Conservation (phyloP, 2,113 vertebrate genomes). For the Neopipo cinnamomea region DNA sequence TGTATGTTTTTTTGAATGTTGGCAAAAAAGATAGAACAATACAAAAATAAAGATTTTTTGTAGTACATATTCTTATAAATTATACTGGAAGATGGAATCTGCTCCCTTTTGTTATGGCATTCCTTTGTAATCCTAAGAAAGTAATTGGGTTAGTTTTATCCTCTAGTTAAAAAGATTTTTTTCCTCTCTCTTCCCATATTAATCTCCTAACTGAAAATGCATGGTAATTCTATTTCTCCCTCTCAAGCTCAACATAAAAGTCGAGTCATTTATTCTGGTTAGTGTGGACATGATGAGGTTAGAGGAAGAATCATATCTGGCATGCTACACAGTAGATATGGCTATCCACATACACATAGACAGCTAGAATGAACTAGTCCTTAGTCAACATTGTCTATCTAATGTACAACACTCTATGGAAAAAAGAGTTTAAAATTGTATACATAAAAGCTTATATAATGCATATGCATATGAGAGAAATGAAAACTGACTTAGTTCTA, state of each 20-base stretch:
- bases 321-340: background rate
- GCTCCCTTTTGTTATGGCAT: background rate
- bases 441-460: background rate
- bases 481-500: background rate
- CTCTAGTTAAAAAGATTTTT: background rate
- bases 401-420: background rate
- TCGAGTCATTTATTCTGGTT: background rate
- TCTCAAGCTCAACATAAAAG: background rate
- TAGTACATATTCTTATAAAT: background rate
- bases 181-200: rapidly evolving
- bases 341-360: background rate
- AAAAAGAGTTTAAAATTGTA: background rate
- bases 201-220: background rate
- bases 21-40: background rate
- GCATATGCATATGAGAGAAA: background rate
- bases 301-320: background rate
- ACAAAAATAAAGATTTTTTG: background rate
- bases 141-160: background rate
- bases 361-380: background rate
- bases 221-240: background rate
- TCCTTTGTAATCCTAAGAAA: background rate
- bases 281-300: background rate
- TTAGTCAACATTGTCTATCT: background rate
- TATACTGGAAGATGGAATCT: background rate
- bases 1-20: background rate